Evolutionary conservation across 1,140 invertebrate species (phyloP), one percentile per base, ranked within the genome.

Genomic region (Parasteatoda tepidariorum): DNA sequence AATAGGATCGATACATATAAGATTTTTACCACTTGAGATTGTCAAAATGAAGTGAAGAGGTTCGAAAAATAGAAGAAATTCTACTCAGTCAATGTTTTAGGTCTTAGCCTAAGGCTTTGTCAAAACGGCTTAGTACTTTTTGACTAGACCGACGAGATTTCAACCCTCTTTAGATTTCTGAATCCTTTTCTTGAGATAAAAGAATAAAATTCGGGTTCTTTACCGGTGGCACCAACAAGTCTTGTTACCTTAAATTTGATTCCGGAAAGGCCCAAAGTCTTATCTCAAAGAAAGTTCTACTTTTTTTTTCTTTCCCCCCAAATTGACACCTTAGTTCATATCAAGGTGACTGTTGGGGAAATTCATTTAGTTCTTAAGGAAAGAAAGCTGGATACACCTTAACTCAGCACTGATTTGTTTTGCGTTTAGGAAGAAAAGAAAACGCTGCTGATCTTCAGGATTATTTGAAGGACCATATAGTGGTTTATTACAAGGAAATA

Each of bases 1-100:
- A n/a, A n/a, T n/a, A n/a, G n/a, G 61, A 76, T 76, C 74, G 74
- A 76, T 76, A 76, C 30, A 76, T 76, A 76, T 76, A 34, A 66
- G 74, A 76, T 76, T 76, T 64, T 76, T 76, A 64, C 74, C 74
- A 64, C 59, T 76, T 64, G 74, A 76, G 54, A 79, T 54, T 79
- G 75, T 79, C 75, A 79, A 55, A 79, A 57, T 28, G 75, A 79
- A 79, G 75, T 28, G 31, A 68, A 28, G 28, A 33, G 48, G 64
- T 62, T 57, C 13, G 26, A 48, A 28, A 79, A 79, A 59, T 15
- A 68, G 26, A 68, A 79, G 54, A 59, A 79, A 79, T 75, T 68
- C 66, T 28, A 68, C 48, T 30, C 59, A 30, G 13, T 64, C 48
- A 79, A 54, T 79, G 76, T 79, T 79, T 79, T 68, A 79, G 64